Conservation (phyloP, 2,888 invertebrate genomes). For the Branchellion lobata region DNA sequence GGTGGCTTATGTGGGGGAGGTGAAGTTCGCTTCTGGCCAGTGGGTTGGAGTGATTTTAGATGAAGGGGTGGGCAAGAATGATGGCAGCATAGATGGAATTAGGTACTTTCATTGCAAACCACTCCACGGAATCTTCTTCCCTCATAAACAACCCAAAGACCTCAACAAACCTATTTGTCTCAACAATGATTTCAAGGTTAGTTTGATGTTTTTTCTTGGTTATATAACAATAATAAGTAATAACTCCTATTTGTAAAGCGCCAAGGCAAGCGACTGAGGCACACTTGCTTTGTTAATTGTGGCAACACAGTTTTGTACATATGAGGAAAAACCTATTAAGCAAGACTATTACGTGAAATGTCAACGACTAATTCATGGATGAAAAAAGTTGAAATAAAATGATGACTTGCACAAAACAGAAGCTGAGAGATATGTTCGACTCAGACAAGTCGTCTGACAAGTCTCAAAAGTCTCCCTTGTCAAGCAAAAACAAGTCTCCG, state of each 20-base stretch:
- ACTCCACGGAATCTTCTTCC: slow-evolving; percentile 61
- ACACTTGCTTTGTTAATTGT: no score
- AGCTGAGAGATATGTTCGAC: neutral
- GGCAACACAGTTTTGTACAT: no score
- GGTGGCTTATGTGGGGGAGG: slow-evolving; percentile 62
- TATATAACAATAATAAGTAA: neutral
- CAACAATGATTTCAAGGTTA: slow-evolving; percentile 30
- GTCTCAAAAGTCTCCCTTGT: slow-evolving; percentile 2
- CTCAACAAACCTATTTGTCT: neutral
- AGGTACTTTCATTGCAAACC: slow-evolving; percentile 62
- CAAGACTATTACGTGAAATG: no score
- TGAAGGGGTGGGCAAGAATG: slow-evolving; percentile 61
- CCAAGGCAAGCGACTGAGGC: no score
- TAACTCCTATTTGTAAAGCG: no score
- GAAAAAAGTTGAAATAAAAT: no score
- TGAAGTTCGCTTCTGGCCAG: slow-evolving; percentile 62
- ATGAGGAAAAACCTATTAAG: no score
- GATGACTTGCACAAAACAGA: neutral
- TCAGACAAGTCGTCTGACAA: slow-evolving; percentile 2
- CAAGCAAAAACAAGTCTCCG: neutral
- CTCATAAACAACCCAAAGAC: slow-evolving; percentile 71
- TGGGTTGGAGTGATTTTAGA: slow-evolving; percentile 63
- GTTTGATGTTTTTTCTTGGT: neutral
- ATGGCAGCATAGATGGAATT: slow-evolving; percentile 61
- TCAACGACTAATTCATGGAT: no score